Conservation (phyloP, 1,140 invertebrate genomes). For the Drosophila bocki region DNA sequence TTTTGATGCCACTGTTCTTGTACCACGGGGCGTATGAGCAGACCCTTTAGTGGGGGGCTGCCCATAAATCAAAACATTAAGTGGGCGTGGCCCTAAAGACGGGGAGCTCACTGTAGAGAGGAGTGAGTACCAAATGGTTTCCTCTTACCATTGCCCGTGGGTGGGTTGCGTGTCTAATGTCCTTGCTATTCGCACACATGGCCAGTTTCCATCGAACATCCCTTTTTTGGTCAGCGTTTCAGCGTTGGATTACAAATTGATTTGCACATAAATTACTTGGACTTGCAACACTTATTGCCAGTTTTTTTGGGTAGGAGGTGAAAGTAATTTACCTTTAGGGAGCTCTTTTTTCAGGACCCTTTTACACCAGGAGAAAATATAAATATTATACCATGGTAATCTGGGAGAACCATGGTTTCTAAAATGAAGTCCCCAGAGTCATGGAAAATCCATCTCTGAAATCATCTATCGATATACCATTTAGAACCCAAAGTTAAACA, state of each 20-base stretch:
- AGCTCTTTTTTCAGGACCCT: background rate
- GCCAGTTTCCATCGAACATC: slow-evolving; percentile 13
- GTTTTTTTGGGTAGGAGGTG: slow-evolving; percentile 4
- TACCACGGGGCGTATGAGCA: slow-evolving; percentile 41
- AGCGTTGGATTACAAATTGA: slow-evolving; percentile 70
- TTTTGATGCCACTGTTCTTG: slow-evolving; percentile 34
- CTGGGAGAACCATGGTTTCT: too few relatives aligned
- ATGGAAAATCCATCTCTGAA: background rate
- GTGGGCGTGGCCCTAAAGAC: slow-evolving; percentile 52
- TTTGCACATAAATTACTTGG: slow-evolving; percentile 70
- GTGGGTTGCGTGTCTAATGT: slow-evolving; percentile 44
- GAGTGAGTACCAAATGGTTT: slow-evolving; percentile 42
- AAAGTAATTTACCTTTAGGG: slow-evolving; percentile 63
- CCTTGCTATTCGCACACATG: slow-evolving; percentile 43
- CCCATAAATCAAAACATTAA: slow-evolving; percentile 81
- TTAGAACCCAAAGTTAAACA: background rate
- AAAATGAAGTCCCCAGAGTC: too few relatives aligned
- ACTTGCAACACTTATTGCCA: slow-evolving; percentile 34
- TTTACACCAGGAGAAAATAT: background rate
- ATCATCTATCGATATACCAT: background rate
- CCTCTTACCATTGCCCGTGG: background rate
- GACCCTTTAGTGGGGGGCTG: slow-evolving; percentile 39
- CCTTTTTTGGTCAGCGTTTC: slow-evolving; percentile 17
- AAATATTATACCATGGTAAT: too few relatives aligned
- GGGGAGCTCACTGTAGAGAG: background rate